These are phyloP conservation scores for Podotricha telesiphe DNA, from an alignment of 2,888 invertebrate species.

Conservation along the genomic window DNA sequence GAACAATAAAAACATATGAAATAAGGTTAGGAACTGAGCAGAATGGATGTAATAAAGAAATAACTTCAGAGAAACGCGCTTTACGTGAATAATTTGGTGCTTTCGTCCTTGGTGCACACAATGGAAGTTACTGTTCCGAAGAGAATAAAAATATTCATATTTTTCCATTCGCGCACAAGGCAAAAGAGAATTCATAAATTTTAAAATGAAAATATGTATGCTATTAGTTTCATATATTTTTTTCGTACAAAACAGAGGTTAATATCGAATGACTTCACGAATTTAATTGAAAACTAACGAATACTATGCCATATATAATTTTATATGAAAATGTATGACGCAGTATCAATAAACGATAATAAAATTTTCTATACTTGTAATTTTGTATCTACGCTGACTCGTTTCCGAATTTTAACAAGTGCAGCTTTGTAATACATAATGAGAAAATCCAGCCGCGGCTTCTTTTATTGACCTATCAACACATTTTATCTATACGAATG, in stretches of 20 bases:
- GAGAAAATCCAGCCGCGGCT: not conserved
- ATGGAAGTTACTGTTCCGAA: constrained; percentile 44
- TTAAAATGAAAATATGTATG: constrained; percentile 27
- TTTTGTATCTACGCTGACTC: constrained; percentile 51
- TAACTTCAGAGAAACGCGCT: constrained; percentile 57
- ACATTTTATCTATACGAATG: too few species aligned
- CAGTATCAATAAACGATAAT: not conserved
- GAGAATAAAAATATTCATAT: constrained; percentile 47
- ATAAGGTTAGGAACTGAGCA: constrained; percentile 58
- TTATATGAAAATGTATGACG: not conserved
- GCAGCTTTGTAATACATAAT: constrained; percentile 32
- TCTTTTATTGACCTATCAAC: not conserved
- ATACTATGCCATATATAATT: not conserved
- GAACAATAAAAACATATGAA: constrained; percentile 66
- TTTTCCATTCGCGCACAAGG: constrained; percentile 40
- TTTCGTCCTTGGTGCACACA: constrained; percentile 55
- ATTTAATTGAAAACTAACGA: not conserved
- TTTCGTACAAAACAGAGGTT: not conserved
- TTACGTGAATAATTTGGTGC: constrained; percentile 58
- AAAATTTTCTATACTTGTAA: constrained; percentile 38
- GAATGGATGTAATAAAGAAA: constrained; percentile 73
- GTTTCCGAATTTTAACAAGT: constrained; percentile 52
- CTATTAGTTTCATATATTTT: constrained; percentile 12
- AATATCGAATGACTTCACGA: not conserved
- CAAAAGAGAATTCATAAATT: constrained; percentile 40